phyloP scores from a whole-genome alignment of 2,797 vertebrate species.

The Oophaga sylvatica region DNA sequence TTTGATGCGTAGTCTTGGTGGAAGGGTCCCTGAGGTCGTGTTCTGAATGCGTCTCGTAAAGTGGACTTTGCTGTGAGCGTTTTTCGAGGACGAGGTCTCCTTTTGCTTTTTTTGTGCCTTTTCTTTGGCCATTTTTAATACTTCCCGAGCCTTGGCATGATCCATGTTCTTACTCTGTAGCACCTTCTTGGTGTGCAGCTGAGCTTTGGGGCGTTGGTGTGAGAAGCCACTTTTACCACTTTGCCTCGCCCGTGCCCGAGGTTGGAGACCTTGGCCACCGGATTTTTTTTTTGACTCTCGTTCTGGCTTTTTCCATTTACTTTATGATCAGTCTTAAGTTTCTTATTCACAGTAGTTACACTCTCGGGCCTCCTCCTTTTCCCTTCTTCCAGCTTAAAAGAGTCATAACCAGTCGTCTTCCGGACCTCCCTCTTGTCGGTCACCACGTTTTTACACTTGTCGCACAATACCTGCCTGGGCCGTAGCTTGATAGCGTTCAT shows the following conservation, averaged over 20 bases:
- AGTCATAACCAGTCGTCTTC: conserved; percentile 81
- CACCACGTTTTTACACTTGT: conserved; percentile 93
- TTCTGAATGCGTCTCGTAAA: conserved; percentile 92
- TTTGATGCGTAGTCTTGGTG: conserved; percentile 91
- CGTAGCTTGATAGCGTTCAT: conserved; percentile 97
- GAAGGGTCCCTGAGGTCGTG: conserved; percentile 83
- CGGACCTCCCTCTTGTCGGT: conserved; percentile 85
- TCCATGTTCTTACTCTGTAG: conserved; percentile 90
- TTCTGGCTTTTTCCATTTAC: conserved; percentile 83
- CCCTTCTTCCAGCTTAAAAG: conserved; percentile 82
- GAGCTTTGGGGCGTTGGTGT: conserved; percentile 80
- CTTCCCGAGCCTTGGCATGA: conserved; percentile 86
- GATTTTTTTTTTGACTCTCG: conserved; percentile 79
- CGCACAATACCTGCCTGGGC: conserved; percentile 94
- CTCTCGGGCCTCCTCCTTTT: conserved; percentile 84
- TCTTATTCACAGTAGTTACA: conserved; percentile 82
- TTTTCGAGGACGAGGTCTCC: conserved; percentile 82
- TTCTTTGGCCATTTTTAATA: conserved; percentile 88
- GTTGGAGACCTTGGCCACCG: conserved; percentile 80
- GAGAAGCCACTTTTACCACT: conserved; percentile 77
- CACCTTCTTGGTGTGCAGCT: conserved; percentile 89
- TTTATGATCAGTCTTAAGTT: conserved; percentile 84
- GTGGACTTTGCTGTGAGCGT: conserved; percentile 89
- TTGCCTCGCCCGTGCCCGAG: conserved; percentile 79
- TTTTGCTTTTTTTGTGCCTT: conserved; percentile 85